Evolutionary conservation across 2,797 vertebrate species (phyloP).

Genomic region (Psittacula echo): DNA sequence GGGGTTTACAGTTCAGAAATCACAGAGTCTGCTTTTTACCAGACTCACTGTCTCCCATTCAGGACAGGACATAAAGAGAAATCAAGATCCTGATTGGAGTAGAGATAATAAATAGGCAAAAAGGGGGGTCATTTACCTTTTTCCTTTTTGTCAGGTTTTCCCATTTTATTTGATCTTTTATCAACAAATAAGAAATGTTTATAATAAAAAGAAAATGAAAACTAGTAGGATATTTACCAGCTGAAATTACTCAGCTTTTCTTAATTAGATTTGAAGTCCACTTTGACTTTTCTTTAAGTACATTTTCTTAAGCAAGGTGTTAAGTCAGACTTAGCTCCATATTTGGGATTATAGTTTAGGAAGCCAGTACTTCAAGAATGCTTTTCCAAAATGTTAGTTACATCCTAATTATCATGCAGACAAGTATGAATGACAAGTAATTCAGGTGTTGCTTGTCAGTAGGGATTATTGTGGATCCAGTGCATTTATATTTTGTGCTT

Average conservation of each 20-base stretch:
- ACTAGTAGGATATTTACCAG: neutral
- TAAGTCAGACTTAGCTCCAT: neutral
- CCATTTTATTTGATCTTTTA: neutral
- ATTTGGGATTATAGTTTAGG: neutral
- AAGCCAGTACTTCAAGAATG: neutral
- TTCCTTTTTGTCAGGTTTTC: neutral
- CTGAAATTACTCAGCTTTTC: neutral
- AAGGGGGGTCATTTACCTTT: neutral
- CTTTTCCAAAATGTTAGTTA: neutral
- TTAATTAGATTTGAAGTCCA: neutral
- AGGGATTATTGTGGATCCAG: neutral
- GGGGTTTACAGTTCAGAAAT: neutral
- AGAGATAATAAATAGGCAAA: neutral
- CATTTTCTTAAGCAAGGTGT: neutral
- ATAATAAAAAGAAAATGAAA: neutral
- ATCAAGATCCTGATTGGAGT: neutral
- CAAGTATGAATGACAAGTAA: neutral
- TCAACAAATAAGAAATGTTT: neutral
- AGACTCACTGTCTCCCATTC: neutral
- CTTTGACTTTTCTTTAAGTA: neutral
- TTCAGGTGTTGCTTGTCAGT: neutral
- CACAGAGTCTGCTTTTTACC: rapidly evolving
- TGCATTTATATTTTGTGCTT: neutral
- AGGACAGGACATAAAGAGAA: neutral
- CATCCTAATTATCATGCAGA: neutral